Conservation (phyloP, 2,888 invertebrate species). For the Serripes groenlandicus region DNA sequence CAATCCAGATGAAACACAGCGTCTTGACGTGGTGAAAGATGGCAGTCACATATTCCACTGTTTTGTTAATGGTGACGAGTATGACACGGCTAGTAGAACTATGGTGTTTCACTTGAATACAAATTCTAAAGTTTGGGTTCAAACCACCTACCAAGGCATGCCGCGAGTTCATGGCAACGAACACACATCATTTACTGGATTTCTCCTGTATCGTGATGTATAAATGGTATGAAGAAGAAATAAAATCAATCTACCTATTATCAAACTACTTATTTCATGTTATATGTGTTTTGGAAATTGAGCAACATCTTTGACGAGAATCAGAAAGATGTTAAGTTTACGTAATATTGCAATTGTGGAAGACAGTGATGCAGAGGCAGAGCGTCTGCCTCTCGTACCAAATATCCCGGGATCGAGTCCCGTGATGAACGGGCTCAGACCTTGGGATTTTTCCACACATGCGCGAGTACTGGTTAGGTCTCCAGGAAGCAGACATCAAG, state of each 20-base stretch:
- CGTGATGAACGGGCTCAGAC: too few species aligned
- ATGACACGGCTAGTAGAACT: not conserved
- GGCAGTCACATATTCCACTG: slow-evolving; percentile 1
- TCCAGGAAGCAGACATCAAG: too few species aligned
- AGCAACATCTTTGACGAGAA: too few species aligned
- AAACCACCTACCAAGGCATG: not conserved
- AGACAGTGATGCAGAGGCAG: too few species aligned
- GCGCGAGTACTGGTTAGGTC: too few species aligned
- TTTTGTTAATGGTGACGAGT: slow-evolving; percentile 1
- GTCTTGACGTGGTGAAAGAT: not conserved
- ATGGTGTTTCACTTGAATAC: not conserved
- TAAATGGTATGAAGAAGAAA: not conserved
- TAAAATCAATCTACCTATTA: not conserved
- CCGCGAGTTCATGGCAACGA: not conserved
- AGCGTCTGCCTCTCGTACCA: too few species aligned
- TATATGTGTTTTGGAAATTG: too few species aligned
- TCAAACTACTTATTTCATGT: not conserved
- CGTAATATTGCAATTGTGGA: too few species aligned
- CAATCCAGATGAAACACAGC: slow-evolving; percentile 4
- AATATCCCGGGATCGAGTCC: too few species aligned
- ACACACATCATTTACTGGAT: not conserved
- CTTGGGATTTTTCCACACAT: too few species aligned
- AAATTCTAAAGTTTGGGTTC: not conserved
- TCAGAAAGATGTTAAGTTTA: too few species aligned
- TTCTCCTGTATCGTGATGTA: not conserved